Conservation (phyloP, 1,140 invertebrate genomes). For the Andrena cerasifolii region DNA sequence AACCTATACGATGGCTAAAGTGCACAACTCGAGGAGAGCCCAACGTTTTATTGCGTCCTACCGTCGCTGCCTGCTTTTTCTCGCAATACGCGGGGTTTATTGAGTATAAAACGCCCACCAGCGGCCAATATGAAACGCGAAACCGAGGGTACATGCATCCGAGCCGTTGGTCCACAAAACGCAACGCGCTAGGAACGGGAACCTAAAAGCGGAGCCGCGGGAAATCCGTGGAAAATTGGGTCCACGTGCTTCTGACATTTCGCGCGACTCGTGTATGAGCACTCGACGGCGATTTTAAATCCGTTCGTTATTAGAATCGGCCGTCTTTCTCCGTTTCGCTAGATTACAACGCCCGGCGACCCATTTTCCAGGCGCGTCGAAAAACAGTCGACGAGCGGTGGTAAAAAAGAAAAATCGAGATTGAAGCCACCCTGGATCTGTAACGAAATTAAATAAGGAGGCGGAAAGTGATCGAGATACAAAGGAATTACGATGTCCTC, state of each 20-base stretch:
- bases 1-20: no score
- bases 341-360: neutral
- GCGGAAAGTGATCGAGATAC: neutral
- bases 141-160: neutral
- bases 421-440: no score
- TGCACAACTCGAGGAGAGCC: neutral
- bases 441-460: constrained; percentile 16
- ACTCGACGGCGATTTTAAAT: neutral
- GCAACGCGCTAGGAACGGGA: neutral
- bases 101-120: neutral
- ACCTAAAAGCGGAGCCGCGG: neutral
- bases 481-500: neutral
- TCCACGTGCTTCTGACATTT: neutral
- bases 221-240: constrained; percentile 2
- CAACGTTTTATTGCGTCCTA: neutral
- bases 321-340: neutral
- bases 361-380: neutral
- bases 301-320: neutral
- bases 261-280: neutral
- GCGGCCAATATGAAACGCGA: neutral
- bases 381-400: neutral
- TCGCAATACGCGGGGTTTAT: neutral
- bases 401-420: neutral
- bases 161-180: neutral
- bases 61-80: neutral